Conservation (phyloP, 1,140 invertebrate genomes). For the Agrilus planipennis region DNA sequence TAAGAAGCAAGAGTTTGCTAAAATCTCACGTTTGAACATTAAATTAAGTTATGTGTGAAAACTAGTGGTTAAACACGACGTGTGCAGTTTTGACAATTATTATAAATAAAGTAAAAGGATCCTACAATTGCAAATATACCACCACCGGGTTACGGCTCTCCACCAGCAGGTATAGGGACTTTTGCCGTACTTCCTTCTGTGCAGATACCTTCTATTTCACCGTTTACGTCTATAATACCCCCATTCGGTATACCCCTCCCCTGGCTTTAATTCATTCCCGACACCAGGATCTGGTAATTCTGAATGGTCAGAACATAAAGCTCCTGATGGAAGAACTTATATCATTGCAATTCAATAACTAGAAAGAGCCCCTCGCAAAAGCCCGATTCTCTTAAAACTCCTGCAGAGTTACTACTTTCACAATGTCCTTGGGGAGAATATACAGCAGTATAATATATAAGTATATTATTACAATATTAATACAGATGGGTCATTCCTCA, state of each 20-base stretch:
- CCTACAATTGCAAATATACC: slow-evolving; percentile 11
- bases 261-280: slow-evolving; percentile 38
- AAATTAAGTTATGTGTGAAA: no score
- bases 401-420: slow-evolving; percentile 70
- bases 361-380: slow-evolving; percentile 98
- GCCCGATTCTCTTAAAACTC: slow-evolving; percentile 87
- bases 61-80: no score
- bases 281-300: slow-evolving; percentile 30
- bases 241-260: slow-evolving; percentile 65
- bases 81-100: no score
- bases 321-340: slow-evolving; percentile 91
- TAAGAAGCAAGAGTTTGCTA: no score
- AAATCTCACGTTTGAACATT: no score
- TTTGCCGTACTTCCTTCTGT: slow-evolving; percentile 31
- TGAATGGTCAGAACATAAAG: slow-evolving; percentile 90
- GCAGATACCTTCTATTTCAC: slow-evolving; percentile 44
- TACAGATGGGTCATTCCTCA: slow-evolving; percentile 89
- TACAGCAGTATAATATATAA: slow-evolving; percentile 87
- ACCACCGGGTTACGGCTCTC: slow-evolving; percentile 12
- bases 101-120: no score
- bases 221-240: slow-evolving; percentile 57
- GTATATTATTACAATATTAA: slow-evolving; percentile 93
- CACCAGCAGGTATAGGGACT: slow-evolving; percentile 14
- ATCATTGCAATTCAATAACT: slow-evolving; percentile 86
- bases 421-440: slow-evolving; percentile 98